These are phyloP conservation scores for Panagrolaimus sp. DNA, from an alignment of 1,140 invertebrate genomes.

Conservation along the genomic window DNA sequence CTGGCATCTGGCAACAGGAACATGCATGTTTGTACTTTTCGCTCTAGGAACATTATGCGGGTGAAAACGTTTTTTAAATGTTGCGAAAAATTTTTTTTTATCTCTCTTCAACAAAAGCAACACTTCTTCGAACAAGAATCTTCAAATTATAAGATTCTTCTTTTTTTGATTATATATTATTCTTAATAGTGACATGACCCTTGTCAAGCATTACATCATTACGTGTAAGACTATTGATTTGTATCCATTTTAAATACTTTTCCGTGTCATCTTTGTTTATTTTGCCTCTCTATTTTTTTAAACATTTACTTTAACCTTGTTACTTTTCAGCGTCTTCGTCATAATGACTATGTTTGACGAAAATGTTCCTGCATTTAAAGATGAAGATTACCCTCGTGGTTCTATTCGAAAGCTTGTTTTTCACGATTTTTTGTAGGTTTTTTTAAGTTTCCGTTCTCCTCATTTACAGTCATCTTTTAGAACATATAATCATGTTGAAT, in stretches of 20 bases:
- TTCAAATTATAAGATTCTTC: too few species aligned
- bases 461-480: conserved; percentile 57
- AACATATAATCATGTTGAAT: conserved; percentile 63
- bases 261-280: too few species aligned
- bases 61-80: too few species aligned
- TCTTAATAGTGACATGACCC: too few species aligned
- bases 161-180: too few species aligned
- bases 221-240: too few species aligned
- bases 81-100: background rate
- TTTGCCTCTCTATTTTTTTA: too few species aligned
- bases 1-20: background rate
- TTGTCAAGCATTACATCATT: too few species aligned
- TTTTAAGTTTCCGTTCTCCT: background rate
- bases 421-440: conserved; percentile 40
- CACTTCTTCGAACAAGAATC: background rate
- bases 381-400: conserved; percentile 8
- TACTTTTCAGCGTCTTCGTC: too few species aligned
- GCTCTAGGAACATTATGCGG: too few species aligned
- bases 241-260: too few species aligned
- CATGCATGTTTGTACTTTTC: background rate
- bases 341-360: background rate
- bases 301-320: too few species aligned
- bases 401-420: conserved; percentile 41
- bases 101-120: background rate
- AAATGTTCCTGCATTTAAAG: background rate